phyloP scores from a whole-genome alignment of 2,113 vertebrate genomes.

The Trichomycterus rosablanca region DNA sequence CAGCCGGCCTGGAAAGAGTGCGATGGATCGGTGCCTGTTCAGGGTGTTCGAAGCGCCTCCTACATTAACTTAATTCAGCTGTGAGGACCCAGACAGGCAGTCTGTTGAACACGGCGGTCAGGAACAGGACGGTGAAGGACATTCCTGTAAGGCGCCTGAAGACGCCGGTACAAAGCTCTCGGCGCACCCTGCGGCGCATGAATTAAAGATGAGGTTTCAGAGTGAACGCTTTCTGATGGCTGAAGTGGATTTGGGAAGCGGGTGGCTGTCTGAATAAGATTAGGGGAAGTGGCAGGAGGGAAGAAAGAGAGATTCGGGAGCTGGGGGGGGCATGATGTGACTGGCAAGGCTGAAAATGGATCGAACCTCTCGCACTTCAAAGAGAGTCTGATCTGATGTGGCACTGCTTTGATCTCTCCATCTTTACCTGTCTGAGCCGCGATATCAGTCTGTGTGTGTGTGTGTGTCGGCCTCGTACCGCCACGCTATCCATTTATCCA shows the following conservation, averaged over 20 bases:
- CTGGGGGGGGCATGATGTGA: conserved; percentile 30
- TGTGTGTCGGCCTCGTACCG: too few species aligned
- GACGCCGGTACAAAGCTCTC: not conserved
- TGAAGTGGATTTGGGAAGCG: not conserved
- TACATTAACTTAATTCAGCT: too few species aligned
- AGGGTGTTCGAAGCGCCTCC: too few species aligned
- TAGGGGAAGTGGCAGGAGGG: not conserved
- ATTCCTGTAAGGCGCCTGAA: not conserved
- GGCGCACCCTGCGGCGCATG: not conserved
- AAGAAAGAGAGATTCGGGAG: not conserved
- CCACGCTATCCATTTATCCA: too few species aligned
- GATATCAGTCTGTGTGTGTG: too few species aligned
- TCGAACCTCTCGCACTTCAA: conserved; percentile 57
- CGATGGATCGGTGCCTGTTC: too few species aligned
- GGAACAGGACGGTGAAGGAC: not conserved
- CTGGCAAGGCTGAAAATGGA: conserved; percentile 36
- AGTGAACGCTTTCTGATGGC: not conserved
- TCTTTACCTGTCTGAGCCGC: too few species aligned
- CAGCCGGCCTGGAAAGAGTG: too few species aligned
- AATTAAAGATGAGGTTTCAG: not conserved
- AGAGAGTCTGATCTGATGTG: conserved; percentile 51
- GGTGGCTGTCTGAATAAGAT: not conserved
- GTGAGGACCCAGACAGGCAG: too few species aligned
- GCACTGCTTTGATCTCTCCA: conserved; percentile 17
- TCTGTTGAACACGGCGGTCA: not conserved